Evolutionary conservation across 2,888 invertebrate genomes (phyloP).

Genomic region (Anoplius nigerrimus): DNA sequence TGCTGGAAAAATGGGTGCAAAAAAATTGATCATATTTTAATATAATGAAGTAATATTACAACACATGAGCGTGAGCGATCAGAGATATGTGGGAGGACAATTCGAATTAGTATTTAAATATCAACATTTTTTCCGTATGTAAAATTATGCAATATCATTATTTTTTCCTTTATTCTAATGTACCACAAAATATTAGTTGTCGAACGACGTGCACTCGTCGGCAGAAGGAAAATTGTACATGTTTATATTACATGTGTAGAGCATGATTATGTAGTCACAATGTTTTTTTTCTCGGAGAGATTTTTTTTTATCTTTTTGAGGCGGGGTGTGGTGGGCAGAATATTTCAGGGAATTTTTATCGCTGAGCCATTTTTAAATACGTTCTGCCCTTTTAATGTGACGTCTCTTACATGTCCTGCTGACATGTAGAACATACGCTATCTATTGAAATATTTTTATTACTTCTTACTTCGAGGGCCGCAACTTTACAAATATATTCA

Average conservation of each 20-base stretch:
- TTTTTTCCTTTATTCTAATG: neutral
- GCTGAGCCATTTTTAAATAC: neutral
- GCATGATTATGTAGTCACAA: too few relatives aligned
- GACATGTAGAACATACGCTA: constrained; percentile 9
- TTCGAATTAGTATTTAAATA: constrained; percentile 12
- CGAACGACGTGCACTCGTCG: neutral
- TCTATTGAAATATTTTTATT: constrained; percentile 12
- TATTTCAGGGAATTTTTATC: neutral
- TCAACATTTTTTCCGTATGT: neutral
- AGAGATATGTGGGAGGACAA: constrained; percentile 24
- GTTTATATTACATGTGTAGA: neutral
- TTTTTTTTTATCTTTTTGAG: too few relatives aligned
- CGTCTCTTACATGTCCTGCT: neutral
- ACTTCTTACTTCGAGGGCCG: neutral
- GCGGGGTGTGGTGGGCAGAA: neutral
- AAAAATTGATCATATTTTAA: constrained; percentile 27
- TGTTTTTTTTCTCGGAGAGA: too few relatives aligned
- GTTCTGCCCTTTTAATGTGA: neutral
- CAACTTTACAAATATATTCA: constrained; percentile 8
- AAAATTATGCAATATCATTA: constrained; percentile 3
- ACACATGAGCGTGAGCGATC: constrained; percentile 23
- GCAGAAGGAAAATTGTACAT: neutral
- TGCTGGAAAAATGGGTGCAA: constrained; percentile 4
- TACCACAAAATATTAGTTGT: constrained; percentile 6
- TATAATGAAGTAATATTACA: constrained; percentile 21